Conservation (phyloP, 2,888 invertebrate species). For the Tanytarsus gracilentus region DNA sequence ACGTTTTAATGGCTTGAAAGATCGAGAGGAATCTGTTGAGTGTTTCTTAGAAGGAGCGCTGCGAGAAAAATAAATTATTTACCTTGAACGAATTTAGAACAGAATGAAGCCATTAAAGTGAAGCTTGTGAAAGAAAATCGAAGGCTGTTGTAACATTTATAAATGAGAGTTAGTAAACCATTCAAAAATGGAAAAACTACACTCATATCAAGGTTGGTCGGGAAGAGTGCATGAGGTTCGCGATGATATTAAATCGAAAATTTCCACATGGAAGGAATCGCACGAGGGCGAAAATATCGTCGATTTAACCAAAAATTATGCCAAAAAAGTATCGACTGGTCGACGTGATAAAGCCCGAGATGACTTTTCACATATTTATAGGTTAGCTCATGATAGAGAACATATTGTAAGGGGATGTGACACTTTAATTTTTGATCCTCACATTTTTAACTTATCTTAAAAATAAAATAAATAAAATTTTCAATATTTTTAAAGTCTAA, state of each 20-base stretch:
- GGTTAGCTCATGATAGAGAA: no score
- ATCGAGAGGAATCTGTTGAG: no score
- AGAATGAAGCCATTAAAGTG: neutral
- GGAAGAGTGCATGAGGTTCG: slow-evolving; percentile 61
- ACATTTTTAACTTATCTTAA: no score
- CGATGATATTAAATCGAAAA: slow-evolving; percentile 55
- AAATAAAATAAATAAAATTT: no score
- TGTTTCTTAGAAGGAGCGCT: no score
- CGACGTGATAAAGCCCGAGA: slow-evolving; percentile 40
- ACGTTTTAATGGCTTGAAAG: no score
- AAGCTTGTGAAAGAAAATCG: no score
- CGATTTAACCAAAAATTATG: slow-evolving; percentile 44
- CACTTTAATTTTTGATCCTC: no score
- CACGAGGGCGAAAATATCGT: slow-evolving; percentile 48
- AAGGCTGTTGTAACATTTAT: no score
- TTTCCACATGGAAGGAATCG: slow-evolving; percentile 53
- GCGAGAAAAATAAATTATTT: neutral
- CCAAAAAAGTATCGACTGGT: slow-evolving; percentile 31
- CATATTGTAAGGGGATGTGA: no score
- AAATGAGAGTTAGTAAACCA: no score
- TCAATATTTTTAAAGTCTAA: no score
- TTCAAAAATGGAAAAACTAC: slow-evolving; percentile 63
- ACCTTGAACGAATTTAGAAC: neutral
- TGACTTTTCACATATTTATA: slow-evolving; percentile 58
- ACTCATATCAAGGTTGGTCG: slow-evolving; percentile 67